Conservation (phyloP, 2,888 invertebrate genomes). For the Teleogryllus oceanicus region DNA sequence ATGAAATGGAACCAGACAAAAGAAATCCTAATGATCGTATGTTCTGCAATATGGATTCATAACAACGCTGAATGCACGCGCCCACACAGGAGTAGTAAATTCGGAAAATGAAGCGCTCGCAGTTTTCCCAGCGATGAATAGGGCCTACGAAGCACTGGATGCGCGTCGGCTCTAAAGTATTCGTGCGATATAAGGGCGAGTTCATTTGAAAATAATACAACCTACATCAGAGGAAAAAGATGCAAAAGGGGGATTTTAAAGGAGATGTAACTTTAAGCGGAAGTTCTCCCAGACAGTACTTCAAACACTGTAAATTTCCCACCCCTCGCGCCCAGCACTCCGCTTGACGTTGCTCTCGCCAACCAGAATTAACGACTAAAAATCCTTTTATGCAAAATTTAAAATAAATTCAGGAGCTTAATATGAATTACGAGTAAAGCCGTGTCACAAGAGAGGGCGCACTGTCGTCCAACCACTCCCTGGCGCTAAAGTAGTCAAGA, state of each 20-base stretch:
- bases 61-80: no score
- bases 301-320: not conserved
- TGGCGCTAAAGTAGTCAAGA: not conserved
- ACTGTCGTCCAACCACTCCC: not conserved
- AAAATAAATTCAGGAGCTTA: conserved; percentile 18
- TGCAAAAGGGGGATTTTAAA: not conserved
- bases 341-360: not conserved
- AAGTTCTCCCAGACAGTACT: not conserved
- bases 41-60: no score
- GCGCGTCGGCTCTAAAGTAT: not conserved
- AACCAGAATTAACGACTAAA: conserved; percentile 18
- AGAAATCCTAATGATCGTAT: no score
- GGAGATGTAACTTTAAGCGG: not conserved
- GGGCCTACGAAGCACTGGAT: no score
- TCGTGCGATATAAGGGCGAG: not conserved
- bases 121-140: no score
- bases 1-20: no score
- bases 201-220: conserved; percentile 4
- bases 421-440: conserved; percentile 18
- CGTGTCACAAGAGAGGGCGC: not conserved
- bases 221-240: not conserved
- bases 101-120: no score
- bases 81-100: no score
- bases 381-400: conserved; percentile 18
- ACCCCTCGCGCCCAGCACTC: not conserved